phyloP scores from a whole-genome alignment of 2,113 vertebrate species.

The Leucosticte australis region DNA sequence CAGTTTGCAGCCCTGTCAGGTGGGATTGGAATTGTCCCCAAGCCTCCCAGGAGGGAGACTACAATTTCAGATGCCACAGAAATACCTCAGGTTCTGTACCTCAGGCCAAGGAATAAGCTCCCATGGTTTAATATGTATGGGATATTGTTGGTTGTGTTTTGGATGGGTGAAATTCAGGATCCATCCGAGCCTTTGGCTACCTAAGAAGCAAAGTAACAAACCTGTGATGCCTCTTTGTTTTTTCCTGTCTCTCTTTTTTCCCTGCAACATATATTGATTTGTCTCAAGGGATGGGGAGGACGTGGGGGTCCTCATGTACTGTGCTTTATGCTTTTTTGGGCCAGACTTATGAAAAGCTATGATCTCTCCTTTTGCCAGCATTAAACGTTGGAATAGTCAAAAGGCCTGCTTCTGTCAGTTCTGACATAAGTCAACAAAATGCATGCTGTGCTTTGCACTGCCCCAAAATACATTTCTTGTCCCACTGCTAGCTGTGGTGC shows the following conservation, averaged over 20 bases:
- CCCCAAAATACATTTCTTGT: background rate
- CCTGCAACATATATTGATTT: background rate
- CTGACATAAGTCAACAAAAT: background rate
- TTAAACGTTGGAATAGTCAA: background rate
- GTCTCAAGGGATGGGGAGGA: background rate
- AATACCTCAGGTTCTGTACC: background rate
- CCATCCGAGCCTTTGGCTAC: background rate
- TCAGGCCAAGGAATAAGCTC: background rate
- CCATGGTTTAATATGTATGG: background rate
- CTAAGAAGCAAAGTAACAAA: background rate
- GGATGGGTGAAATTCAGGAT: background rate
- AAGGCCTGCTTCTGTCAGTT: background rate
- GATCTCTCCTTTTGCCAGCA: background rate
- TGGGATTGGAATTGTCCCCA: background rate
- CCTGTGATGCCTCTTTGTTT: background rate
- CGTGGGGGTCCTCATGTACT: fast-evolving
- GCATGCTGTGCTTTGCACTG: background rate
- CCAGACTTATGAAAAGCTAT: background rate
- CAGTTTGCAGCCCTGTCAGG: background rate
- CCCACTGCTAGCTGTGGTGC: background rate
- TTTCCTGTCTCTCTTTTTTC: background rate
- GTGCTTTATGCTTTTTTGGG: background rate
- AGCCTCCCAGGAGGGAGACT: background rate
- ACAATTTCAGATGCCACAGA: background rate
- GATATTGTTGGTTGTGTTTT: background rate